A percentile compares a stretch with the other conserved stretches of the same genome.
Conservation (phyloP, 2,113 vertebrate species). For the Nematolebias whitei region DNA sequence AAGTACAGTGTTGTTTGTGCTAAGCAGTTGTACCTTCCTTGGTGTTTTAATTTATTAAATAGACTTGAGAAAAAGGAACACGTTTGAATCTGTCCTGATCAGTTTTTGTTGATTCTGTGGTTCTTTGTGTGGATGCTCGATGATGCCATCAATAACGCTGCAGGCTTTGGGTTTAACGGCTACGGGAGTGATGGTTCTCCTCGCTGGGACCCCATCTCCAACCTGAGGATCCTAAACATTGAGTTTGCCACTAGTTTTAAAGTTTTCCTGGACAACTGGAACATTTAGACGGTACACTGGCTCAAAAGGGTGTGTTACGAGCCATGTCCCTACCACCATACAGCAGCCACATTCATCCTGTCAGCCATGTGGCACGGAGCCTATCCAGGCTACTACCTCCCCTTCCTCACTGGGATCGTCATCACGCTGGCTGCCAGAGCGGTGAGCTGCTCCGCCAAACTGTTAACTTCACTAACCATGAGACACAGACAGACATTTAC, state of each 20-base stretch:
- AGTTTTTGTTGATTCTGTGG: neutral
- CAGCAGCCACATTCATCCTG: slow-evolving; percentile 93
- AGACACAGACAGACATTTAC: too few relatives aligned
- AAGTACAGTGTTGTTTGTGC: too few relatives aligned
- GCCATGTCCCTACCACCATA: slow-evolving; percentile 88
- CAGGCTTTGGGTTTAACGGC: slow-evolving; percentile 96
- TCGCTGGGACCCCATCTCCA: slow-evolving; percentile 93
- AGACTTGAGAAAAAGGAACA: neutral
- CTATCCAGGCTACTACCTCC: slow-evolving; percentile 97
- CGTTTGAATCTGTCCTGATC: neutral
- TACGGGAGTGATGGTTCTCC: slow-evolving; percentile 90
- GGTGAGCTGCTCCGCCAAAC: slow-evolving; percentile 80
- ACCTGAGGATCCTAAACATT: slow-evolving; percentile 93
- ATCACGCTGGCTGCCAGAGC: slow-evolving; percentile 93
- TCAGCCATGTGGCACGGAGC: slow-evolving; percentile 98
- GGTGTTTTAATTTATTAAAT: neutral
- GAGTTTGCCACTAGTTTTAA: slow-evolving; percentile 99
- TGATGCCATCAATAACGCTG: slow-evolving; percentile 97
- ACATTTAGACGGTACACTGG: slow-evolving; percentile 98
- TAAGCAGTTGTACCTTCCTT: neutral
- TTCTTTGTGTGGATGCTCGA: too few relatives aligned
- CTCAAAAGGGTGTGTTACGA: slow-evolving; percentile 99
- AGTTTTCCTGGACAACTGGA: slow-evolving; percentile 99
- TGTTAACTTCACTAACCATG: too few relatives aligned
- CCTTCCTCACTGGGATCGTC: slow-evolving; percentile 90